Base-by-base conservation (phyloP, 2,113 vertebrate genomes). In the Salvelinus fontinalis region DNA sequence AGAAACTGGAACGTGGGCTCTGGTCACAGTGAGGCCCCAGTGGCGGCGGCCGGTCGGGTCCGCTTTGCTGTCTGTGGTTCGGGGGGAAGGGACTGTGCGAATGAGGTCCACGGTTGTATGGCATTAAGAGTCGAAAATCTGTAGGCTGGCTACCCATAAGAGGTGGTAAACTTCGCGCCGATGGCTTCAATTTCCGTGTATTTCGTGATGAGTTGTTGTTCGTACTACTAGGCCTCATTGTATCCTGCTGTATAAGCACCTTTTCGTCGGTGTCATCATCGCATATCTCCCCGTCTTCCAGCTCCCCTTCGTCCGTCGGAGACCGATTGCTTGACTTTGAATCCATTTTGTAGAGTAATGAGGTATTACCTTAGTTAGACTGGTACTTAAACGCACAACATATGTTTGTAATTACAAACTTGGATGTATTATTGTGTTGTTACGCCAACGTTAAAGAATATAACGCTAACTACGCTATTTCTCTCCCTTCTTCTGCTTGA, bases 271-370 rank as follows among this genome's bases (percentile, higher is more conserved):
- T 91, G 59, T 98, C 97, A 85, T 98, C 97, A 76, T 99, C 97
- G 87, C 96, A 98, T 86, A 99, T 98, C 81, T 99, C 97, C 22
- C 97, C 97, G 88, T 99, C 97, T 73, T 99, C 97, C 1, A 99
- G 91, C 87, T 98, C 97, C 0, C 94, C 95, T 81, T 99, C 97
- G 68, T 97, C 96, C 59, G 89, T 89, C 34, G 95, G 94, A 1
- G 95, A 96, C 0, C 90, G 90, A 51, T 85, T 82, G 65, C 83
- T 91, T 29, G 89, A 73, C 62, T 87, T 92, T 70, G 74, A 54
- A 51, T 91, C 92, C 93, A 94, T 94, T 16, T 75, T 20, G 54
- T 57, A 1, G 5, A 48, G 3, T 66, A n/a, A 20, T 65, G n/a
- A 26, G 27, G 26, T 4, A 18, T 71, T 1, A 18, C 29, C 6